Conservation (phyloP, 2,888 invertebrate species). For the Zaprionus bogoriensis region DNA sequence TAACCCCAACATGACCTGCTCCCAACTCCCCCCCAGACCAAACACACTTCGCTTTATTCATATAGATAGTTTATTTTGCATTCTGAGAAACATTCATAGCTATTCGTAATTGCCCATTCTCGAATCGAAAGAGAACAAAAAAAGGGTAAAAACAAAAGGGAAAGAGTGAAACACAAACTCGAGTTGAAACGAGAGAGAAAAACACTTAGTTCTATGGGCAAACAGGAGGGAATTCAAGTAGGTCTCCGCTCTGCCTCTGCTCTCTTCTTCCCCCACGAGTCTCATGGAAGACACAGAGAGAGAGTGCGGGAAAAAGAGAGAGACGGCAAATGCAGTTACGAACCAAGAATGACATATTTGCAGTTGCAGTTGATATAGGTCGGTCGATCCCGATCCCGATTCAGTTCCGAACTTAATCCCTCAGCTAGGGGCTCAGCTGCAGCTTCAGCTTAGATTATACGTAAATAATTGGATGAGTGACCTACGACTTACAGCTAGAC, state of each 20-base stretch:
- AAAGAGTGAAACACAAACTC: not conserved
- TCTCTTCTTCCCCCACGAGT: not conserved
- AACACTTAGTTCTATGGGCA: not conserved
- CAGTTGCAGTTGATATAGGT: not conserved
- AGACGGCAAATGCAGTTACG: not conserved
- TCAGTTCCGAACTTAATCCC: not conserved
- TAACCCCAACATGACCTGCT: not conserved
- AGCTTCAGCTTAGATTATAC: constrained; percentile 8
- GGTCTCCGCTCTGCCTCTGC: not conserved
- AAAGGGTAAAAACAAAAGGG: not conserved
- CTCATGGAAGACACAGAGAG: not conserved
- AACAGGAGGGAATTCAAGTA: not conserved
- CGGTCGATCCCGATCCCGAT: no score
- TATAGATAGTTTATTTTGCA: constrained; percentile 38
- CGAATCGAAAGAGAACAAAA: not conserved
- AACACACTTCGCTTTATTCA: constrained; percentile 16
- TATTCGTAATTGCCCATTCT: constrained; percentile 27
- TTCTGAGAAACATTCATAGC: constrained; percentile 44
- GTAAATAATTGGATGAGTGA: constrained; percentile 11
- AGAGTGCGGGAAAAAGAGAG: not conserved
- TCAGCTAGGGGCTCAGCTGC: not conserved
- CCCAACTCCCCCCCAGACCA: not conserved
- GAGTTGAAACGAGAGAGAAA: not conserved
- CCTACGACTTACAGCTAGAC: constrained; percentile 8
- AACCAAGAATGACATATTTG: not conserved